phyloP scores from a whole-genome alignment of 2,888 invertebrate species.

The Coenonympha arcania region DNA sequence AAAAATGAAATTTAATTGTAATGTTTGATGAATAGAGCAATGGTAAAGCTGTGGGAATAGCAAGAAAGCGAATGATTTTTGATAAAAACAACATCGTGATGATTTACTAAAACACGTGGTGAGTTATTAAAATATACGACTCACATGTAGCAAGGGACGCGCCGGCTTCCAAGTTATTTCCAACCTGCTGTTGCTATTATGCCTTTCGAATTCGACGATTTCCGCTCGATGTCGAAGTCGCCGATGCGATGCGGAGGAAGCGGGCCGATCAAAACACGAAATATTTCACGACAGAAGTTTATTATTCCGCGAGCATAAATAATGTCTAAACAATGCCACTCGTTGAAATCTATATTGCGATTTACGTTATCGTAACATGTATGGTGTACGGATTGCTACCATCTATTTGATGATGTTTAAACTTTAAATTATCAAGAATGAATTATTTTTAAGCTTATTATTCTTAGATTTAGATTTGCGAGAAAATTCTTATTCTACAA shows the following conservation, averaged over 20 bases:
- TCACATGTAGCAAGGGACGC: constrained; percentile 38
- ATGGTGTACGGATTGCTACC: constrained; percentile 3
- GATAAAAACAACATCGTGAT: too few relatives aligned
- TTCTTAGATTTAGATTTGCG: neutral
- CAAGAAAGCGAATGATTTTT: too few relatives aligned
- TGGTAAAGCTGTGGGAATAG: too few relatives aligned
- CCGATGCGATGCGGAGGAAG: constrained; percentile 45
- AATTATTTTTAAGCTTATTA: too few relatives aligned
- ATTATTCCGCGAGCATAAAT: constrained; percentile 5
- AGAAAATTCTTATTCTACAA: neutral
- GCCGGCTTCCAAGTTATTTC: constrained; percentile 48
- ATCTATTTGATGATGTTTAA: neutral
- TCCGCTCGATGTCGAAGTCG: constrained; percentile 48
- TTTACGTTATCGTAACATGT: neutral
- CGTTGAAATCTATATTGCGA: constrained; percentile 6
- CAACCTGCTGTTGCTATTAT: constrained; percentile 32
- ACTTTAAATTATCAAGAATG: neutral
- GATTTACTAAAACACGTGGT: constrained; percentile 20
- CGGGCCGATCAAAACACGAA: constrained; percentile 45
- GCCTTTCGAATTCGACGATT: constrained; percentile 43
- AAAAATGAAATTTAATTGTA: too few relatives aligned
- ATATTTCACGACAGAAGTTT: constrained; percentile 21
- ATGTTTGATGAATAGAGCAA: too few relatives aligned
- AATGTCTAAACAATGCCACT: constrained; percentile 2
- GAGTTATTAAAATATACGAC: constrained; percentile 27